Evolutionary conservation across 30 jellyfish, hydroid and myxozoan species (phyloP).

Genomic region (Hydra vulgaris): DNA sequence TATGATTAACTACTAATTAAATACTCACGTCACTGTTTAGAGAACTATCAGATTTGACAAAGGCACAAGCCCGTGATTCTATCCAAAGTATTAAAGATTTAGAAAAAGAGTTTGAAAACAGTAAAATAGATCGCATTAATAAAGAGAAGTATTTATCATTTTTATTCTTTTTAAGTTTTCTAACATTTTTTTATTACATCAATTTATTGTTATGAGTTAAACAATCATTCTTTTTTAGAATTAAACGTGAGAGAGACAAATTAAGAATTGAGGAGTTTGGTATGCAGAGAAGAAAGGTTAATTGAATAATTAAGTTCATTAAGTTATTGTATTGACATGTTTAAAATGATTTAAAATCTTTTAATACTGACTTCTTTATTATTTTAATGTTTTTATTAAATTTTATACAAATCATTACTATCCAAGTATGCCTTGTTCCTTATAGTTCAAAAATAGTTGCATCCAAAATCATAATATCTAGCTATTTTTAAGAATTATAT

Average conservation of each 20-base stretch:
- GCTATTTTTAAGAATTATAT: no score
- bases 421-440: no score
- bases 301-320: no score
- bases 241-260: background rate
- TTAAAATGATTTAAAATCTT: no score
- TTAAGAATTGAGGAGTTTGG: background rate
- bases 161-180: background rate
- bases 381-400: no score
- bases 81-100: conserved; percentile 43
- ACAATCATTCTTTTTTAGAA: background rate
- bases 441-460: no score
- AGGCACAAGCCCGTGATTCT: conserved; percentile 48
- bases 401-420: no score
- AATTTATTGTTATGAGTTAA: background rate
- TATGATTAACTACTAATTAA: no score
- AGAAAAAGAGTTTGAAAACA: conserved; percentile 23
- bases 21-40: no score
- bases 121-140: conserved; percentile 38
- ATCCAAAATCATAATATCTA: no score
- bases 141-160: conserved; percentile 36
- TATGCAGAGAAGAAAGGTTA: background rate
- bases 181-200: background rate
- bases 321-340: no score
- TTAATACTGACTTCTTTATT: no score
- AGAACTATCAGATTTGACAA: conserved; percentile 48